These are phyloP conservation scores for Loris lydekkerianus DNA, from an alignment of 2,797 vertebrate species.

Conservation along the genomic window DNA sequence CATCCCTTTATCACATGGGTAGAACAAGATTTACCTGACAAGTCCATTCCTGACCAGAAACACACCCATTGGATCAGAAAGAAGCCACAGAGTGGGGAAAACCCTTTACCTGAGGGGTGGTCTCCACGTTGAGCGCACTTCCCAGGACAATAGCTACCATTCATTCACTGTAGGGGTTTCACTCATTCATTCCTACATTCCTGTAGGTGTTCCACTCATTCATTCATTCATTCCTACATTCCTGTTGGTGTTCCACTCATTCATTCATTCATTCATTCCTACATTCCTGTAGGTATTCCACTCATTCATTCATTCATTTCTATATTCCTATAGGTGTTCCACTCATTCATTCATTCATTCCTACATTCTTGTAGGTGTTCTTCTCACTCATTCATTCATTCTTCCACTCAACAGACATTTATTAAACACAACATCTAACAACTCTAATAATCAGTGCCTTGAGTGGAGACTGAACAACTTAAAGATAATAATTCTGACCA, in stretches of 20 bases:
- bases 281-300: too few species aligned
- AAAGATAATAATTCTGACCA: neutral
- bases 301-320: too few species aligned
- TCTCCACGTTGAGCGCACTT: neutral
- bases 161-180: neutral
- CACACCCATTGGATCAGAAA: neutral
- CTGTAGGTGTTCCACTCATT: too few species aligned
- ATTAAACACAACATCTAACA: neutral
- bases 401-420: neutral
- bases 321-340: too few species aligned
- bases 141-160: too few species aligned
- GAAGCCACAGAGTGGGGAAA: neutral
- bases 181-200: neutral
- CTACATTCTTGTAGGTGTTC: too few species aligned
- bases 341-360: too few species aligned
- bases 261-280: neutral
- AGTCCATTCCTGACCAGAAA: neutral
- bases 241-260: too few species aligned
- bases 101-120: neutral
- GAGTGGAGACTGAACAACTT: neutral
- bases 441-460: neutral
- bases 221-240: too few species aligned
- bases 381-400: too few species aligned
- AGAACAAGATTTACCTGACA: neutral
- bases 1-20: neutral